A percentile compares a stretch with the other conserved stretches of the same genome.
These are phyloP conservation scores for Alfaro cultratus DNA, from an alignment of 2,797 vertebrate genomes.

Conservation along the genomic window DNA sequence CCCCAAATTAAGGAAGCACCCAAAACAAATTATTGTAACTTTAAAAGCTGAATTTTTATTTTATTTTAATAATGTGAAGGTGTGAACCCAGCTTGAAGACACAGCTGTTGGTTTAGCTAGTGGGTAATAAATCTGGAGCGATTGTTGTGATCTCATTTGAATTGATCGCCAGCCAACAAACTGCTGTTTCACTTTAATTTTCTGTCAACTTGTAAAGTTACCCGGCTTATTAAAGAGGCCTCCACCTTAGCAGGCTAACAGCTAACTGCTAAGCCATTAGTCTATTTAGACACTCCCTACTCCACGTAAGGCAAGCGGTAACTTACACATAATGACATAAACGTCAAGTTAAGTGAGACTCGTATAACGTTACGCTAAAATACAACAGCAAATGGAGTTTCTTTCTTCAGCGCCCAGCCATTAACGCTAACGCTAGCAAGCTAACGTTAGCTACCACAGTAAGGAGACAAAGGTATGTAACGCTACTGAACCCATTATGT, in stretches of 20 bases:
- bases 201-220: constrained; percentile 45
- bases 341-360: rapidly evolving
- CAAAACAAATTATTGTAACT: background rate
- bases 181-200: constrained; percentile 27
- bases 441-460: constrained; percentile 54
- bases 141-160: background rate
- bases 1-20: too few species aligned
- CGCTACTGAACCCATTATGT: background rate
- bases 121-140: background rate
- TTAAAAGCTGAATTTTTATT: background rate
- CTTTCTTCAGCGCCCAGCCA: constrained; percentile 4
- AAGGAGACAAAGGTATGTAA: constrained; percentile 54
- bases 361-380: background rate
- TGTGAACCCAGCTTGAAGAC: background rate
- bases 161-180: background rate
- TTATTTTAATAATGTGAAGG: background rate
- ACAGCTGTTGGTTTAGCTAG: background rate
- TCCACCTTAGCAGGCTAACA: constrained; percentile 16
- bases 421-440: constrained; percentile 50
- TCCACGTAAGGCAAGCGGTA: background rate
- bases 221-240: constrained; percentile 50
- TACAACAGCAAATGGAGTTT: background rate
- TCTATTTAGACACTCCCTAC: too few species aligned
- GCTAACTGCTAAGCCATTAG: background rate
- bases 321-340: rapidly evolving